These are phyloP conservation scores for Sarcophilus harrisii DNA, from an alignment of 2,797 vertebrate genomes.

Conservation along the genomic window DNA sequence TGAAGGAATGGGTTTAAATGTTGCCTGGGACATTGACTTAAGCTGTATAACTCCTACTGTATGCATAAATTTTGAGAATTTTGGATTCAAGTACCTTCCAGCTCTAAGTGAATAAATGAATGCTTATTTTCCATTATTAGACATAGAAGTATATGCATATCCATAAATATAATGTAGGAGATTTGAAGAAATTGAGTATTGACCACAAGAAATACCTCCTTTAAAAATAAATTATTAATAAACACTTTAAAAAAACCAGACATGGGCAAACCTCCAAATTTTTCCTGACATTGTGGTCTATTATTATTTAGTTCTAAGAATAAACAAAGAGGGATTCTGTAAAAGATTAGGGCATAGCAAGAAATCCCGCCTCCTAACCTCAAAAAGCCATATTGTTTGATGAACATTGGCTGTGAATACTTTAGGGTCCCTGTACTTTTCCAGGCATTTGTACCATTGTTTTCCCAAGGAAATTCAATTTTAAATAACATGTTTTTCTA, in stretches of 20 bases:
- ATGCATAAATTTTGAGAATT: background rate
- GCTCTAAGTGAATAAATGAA: background rate
- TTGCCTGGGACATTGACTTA: background rate
- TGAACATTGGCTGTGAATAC: slow-evolving; percentile 42
- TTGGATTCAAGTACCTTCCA: background rate
- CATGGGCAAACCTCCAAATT: background rate
- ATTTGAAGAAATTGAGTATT: background rate
- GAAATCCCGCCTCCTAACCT: slow-evolving; percentile 31
- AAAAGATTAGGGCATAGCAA: slow-evolving; percentile 33
- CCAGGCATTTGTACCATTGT: slow-evolving; percentile 51
- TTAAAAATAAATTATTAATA: background rate
- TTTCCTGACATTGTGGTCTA: slow-evolving; percentile 32
- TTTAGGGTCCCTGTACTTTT: slow-evolving; percentile 33
- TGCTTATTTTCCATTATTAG: background rate
- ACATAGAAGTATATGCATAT: background rate
- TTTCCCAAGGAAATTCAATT: slow-evolving; percentile 71
- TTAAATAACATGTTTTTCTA: slow-evolving; percentile 63
- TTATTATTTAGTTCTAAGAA: slow-evolving; percentile 16
- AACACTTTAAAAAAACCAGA: background rate
- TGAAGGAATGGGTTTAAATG: background rate
- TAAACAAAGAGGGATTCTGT: slow-evolving; percentile 7
- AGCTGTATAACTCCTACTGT: background rate
- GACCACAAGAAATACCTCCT: background rate
- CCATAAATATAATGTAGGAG: background rate
- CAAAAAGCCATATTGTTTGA: slow-evolving; percentile 48